Evolutionary conservation across 2,888 invertebrate genomes (phyloP).

Genomic region (Diaprepes abbreviatus): DNA sequence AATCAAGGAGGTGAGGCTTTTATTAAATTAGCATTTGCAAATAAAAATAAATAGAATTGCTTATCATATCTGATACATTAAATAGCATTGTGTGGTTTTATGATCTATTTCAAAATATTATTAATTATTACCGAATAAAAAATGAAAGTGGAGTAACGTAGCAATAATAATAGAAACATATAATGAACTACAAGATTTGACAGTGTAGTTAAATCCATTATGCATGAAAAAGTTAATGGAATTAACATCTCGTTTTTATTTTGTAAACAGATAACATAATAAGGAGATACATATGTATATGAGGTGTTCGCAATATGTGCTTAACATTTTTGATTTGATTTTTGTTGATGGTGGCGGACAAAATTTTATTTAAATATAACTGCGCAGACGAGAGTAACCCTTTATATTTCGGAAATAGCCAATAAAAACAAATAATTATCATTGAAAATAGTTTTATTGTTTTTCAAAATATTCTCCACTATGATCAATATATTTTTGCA

Average conservation of each 20-base stretch:
- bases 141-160: slow-evolving; percentile 39
- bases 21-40: slow-evolving; percentile 36
- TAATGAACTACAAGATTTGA: slow-evolving; percentile 32
- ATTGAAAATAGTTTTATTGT: too few relatives aligned
- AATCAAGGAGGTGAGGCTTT: slow-evolving; percentile 30
- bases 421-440: too few relatives aligned
- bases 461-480: too few relatives aligned
- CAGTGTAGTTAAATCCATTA: slow-evolving; percentile 38
- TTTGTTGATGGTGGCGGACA: too few relatives aligned
- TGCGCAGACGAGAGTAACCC: too few relatives aligned
- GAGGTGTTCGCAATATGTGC: too few relatives aligned
- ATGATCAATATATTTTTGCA: too few relatives aligned
- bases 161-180: slow-evolving; percentile 38
- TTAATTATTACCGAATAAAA: slow-evolving; percentile 41
- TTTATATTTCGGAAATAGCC: too few relatives aligned
- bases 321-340: too few relatives aligned
- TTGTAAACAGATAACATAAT: slow-evolving; percentile 28
- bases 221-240: slow-evolving; percentile 46
- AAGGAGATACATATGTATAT: too few relatives aligned
- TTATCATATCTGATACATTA: slow-evolving; percentile 36
- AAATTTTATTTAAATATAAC: too few relatives aligned
- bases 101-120: slow-evolving; percentile 38
- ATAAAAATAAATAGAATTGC: slow-evolving; percentile 33
- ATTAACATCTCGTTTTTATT: slow-evolving; percentile 36
- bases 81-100: slow-evolving; percentile 31